Evolutionary conservation across 2,797 vertebrate genomes (phyloP), one percentile per base, ranked within the genome.

Genomic region (Sebastes jordani): DNA sequence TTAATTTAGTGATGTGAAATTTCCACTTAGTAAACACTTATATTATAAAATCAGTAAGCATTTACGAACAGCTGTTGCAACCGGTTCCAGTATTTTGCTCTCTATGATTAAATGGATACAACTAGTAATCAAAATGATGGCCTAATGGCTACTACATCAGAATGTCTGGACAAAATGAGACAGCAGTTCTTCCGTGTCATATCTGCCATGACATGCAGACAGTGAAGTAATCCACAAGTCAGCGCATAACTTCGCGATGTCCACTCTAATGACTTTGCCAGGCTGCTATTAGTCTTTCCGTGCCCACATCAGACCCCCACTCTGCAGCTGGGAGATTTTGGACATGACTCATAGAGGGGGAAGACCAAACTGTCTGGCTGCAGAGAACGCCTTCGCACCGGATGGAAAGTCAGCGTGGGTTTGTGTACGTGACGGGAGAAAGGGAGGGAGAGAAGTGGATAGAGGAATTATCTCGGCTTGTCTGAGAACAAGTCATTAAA

Each of bases 331-430:
- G 78, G 69, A 82, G 65, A 83, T 79, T 80, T 74, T 65, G 69
- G 59, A 52, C 72, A 86, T 92, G 86, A 89, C 74, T 91, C 90
- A 91, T 30, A 83, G 77, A 56, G 74, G 74, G 65, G 63, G 79
- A 90, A 88, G 55, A 84, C 78, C 88, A 74, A 82, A 83, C 84
- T 72, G 88, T 87, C 80, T 83, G 85, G 70, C 76, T 82, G 62
- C 73, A 79, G 49, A 80, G 66, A 89, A 58, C 72, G 25, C 88
- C 82, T 84, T 58, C 58, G 68, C 56, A 54, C 76, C 64, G 76
- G 83, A 89, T 87, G 91, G 92, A 94, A 91, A 93, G 78, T 89
- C 59, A 20, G 67, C 13, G 82, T 87, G 69, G 82, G 86, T 73
- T 63, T 90, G 86, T 78, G 77, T 52, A 83, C 66, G 62, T 86